Base-by-base conservation (phyloP, 2,113 vertebrate species). In the pig (Sus scrofa) region DNA sequence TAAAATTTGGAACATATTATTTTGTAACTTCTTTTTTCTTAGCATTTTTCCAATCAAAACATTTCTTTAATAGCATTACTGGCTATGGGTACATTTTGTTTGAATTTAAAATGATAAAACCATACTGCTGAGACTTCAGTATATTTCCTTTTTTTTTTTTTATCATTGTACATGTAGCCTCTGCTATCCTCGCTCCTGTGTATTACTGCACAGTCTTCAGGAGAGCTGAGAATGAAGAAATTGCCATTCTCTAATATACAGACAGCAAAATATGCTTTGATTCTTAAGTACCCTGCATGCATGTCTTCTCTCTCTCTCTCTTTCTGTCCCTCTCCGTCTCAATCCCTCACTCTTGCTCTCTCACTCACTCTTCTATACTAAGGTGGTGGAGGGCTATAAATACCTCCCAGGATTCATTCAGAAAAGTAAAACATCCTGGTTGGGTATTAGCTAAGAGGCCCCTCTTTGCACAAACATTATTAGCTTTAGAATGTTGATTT, bases 1-100 rank as follows among this genome's bases (percentile, higher is more conserved):
- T 89, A 92, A 89, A 91, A 94, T 37, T 20, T 78, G 16, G 95
- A 97, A 85, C 24, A 71, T 44, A 37, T 19, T 44, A 34, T 87
- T 86, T 84, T 78, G 44, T 84, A 86, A 7, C 19, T 75, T 93
- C 15, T 26, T 89, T 85, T 71, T 73, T 74, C n/a, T 78, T 79
- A 70, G 44, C 78, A 60, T 54, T 56, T 96, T 58, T 12, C 26
- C 22, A 85, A 50, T 91, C 34, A 86, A 39, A 89, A 77, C 3
- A 54, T 12, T 63, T 89, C 63, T 87, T 73, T 74, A 82, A 68
- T 60, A 54, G 6, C 58, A 68, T n/a, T 60, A 87, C 54, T 54
- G 84, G 9, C 19, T 34, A 34, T 82, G 4, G 5, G 32, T 93
- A 16, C n/a, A 85, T 93, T 79, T 14, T n/a, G 15, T 56, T 91